Conservation (phyloP, 2,888 invertebrate species). For the Pogonocherus hispidulus region DNA sequence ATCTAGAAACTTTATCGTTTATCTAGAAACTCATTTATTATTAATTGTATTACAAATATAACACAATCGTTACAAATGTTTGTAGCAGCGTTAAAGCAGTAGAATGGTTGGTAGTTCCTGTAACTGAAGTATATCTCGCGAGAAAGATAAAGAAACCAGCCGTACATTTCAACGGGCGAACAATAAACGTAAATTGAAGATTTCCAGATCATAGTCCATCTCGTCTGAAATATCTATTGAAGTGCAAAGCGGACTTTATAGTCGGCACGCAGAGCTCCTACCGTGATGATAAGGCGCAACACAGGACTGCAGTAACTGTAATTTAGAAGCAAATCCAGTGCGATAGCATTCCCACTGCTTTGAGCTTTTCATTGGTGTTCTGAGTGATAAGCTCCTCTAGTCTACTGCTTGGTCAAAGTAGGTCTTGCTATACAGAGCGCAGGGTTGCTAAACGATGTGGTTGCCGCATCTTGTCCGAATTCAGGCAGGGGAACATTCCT, state of each 20-base stretch:
- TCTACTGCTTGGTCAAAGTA: slow-evolving; percentile 3
- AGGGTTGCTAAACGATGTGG: too few species aligned
- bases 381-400: slow-evolving; percentile 18
- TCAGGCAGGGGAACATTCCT: too few species aligned
- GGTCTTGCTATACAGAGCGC: too few species aligned
- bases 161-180: background rate
- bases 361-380: slow-evolving; percentile 17
- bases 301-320: slow-evolving; percentile 37
- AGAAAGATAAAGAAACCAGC: background rate
- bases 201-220: slow-evolving; percentile 23
- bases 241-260: slow-evolving; percentile 24
- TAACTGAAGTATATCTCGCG: too few species aligned
- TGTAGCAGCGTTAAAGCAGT: too few species aligned
- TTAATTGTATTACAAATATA: too few species aligned
- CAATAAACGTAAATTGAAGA: slow-evolving; percentile 21
- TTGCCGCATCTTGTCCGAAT: too few species aligned
- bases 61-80: too few species aligned
- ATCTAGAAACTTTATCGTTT: too few species aligned
- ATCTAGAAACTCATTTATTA: too few species aligned
- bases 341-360: slow-evolving; percentile 27
- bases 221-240: slow-evolving; percentile 22
- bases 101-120: too few species aligned
- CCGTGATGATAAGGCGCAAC: slow-evolving; percentile 35
- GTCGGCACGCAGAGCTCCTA: slow-evolving; percentile 30
- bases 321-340: slow-evolving; percentile 35